Percentiles rank a stretch among this genome's conserved stretches.
phyloP scores from a whole-genome alignment of 2,113 vertebrate species.

The Tragelaphus scriptus region DNA sequence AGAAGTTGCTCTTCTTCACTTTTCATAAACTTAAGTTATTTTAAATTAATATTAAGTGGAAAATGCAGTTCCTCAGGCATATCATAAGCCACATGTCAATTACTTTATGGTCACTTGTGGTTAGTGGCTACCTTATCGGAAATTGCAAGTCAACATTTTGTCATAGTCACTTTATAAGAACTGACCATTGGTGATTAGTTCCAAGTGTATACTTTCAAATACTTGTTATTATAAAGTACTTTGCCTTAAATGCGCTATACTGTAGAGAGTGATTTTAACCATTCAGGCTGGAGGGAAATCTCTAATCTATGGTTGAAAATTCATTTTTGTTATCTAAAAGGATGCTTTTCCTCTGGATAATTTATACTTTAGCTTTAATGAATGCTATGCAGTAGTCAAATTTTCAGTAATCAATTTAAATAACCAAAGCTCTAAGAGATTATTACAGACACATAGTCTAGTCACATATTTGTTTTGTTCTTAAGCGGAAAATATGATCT shows the following conservation, averaged over 20 bases:
- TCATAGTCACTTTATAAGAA: background rate
- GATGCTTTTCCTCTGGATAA: background rate
- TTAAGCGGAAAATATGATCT: background rate
- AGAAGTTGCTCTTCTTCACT: background rate
- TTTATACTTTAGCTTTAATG: background rate
- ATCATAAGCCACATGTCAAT: background rate
- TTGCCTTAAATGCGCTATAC: background rate
- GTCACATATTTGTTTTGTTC: background rate
- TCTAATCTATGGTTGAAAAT: background rate
- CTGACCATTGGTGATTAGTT: background rate
- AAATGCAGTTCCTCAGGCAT: background rate
- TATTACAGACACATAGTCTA: background rate
- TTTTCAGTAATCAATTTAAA: background rate
- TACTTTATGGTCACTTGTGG: background rate
- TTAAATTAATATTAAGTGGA: background rate
- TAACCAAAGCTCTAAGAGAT: background rate
- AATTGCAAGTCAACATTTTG: background rate
- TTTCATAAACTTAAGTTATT: background rate
- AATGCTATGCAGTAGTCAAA: background rate
- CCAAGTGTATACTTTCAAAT: background rate
- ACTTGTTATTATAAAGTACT: background rate
- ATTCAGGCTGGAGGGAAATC: background rate
- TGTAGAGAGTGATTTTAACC: background rate
- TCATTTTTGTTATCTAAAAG: background rate
- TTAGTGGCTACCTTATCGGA: background rate